phyloP scores from a whole-genome alignment of 1,140 invertebrate genomes.

The Achatina immaculata region DNA sequence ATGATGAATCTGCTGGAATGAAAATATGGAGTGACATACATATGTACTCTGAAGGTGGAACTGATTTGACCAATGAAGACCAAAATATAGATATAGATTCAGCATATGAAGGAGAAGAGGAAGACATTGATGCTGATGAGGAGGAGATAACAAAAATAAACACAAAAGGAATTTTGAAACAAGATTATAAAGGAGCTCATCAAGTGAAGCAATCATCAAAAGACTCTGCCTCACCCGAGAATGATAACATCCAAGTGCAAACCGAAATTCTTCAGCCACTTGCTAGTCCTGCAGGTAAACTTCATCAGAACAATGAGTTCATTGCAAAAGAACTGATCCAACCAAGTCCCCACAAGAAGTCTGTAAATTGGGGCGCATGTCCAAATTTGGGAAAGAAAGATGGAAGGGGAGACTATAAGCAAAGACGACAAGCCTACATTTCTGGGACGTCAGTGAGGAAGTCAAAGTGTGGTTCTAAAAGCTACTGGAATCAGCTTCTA shows the following conservation, averaged over 20 bases:
- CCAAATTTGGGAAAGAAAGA: not conserved
- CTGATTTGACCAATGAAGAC: not conserved
- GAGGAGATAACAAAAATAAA: not conserved
- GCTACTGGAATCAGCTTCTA: conserved; percentile 59
- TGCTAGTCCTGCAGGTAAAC: not conserved
- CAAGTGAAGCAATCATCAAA: not conserved
- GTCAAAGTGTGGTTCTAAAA: conserved; percentile 41
- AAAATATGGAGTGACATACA: too few relatives aligned
- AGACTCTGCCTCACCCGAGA: not conserved
- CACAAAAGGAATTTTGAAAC: not conserved
- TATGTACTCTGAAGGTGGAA: not conserved
- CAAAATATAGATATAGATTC: not conserved
- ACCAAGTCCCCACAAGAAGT: not conserved
- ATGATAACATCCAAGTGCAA: not conserved
- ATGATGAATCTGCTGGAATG: too few relatives aligned
- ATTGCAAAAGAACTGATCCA: not conserved
- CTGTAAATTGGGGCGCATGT: conserved; percentile 33
- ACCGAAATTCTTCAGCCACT: not conserved
- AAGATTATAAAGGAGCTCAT: conserved; percentile 3
- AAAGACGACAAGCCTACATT: conserved; percentile 7
- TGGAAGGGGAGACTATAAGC: not conserved
- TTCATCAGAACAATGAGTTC: not conserved
- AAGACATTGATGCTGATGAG: conserved; percentile 21
- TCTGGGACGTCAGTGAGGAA: conserved; percentile 25
- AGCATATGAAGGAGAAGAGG: conserved; percentile 25